Base-by-base conservation (phyloP, 2,888 invertebrate species). In the Teleogryllus oceanicus region DNA sequence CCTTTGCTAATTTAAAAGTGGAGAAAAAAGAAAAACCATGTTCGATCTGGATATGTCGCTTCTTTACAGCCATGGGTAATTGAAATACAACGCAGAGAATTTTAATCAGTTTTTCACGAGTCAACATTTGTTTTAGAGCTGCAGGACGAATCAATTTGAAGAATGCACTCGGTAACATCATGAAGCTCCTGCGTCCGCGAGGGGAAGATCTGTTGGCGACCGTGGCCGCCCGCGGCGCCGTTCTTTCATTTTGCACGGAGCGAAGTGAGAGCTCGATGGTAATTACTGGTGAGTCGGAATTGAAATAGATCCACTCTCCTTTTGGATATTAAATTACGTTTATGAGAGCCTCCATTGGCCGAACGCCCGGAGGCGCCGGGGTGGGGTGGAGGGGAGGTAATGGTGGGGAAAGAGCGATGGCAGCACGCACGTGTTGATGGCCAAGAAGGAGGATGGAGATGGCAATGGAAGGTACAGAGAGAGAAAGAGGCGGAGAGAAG, bases 211-310 rank as follows among this genome's bases (percentile, higher is more conserved):
- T 37, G 37, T 37, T 8, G 37, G 37, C 37, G 37, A 37, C 8
- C 37, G 37, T 37, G 37, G 1, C 5, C 37, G 37, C 37, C 37
- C 37, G 37, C 11, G 62, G 16, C 62, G n/a, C 62, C 62, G n/a
- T n/a, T 62, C 62, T 62, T 62, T 62, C 62, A n/a, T 62, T 62
- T 62, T n/a, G 62, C 62, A n/a, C 62, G n/a, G 62, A 62, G n/a
- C 13, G 62, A 62, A 62, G 62, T 62, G 62, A 62, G n/a, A 62
- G 62, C 16, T 13, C 4, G 62, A 62, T 62, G 62, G 62, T 62
- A 62, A 62, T 62, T 62, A 62, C 62, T 18, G 62, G 62, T 11
- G 62, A 62, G 62, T 62, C 62, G 13, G 62, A 62, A 62, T 62
- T 62, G 62, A 62, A 62, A 62, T 62, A 62, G 62, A 62, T 62